Conservation (phyloP, 2,113 vertebrate genomes). For the Sinocyclocheilus maitianheensis region DNA sequence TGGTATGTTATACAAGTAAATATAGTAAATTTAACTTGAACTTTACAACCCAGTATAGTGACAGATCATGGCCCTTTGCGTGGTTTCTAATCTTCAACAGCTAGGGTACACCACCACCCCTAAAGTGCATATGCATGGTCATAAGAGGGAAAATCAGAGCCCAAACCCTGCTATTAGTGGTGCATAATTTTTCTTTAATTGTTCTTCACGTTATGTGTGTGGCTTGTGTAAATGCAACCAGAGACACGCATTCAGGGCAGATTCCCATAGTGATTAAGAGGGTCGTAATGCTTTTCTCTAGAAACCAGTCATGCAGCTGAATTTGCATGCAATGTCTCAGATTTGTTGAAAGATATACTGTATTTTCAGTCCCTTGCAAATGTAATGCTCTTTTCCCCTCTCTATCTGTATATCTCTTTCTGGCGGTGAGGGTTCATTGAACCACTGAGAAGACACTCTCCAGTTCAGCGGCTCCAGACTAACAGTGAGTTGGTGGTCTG, state of each 20-base stretch:
- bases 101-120: neutral
- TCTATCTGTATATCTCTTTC: slow-evolving; percentile 57
- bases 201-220: slow-evolving; percentile 73
- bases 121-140: slow-evolving; percentile 24
- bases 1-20: neutral
- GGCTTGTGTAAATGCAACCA: slow-evolving; percentile 72
- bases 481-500: slow-evolving; percentile 72
- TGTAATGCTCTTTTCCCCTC: slow-evolving; percentile 17
- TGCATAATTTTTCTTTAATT: slow-evolving; percentile 75
- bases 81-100: neutral
- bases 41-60: neutral
- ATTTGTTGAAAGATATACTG: slow-evolving; percentile 3
- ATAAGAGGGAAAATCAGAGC: slow-evolving; percentile 68
- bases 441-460: slow-evolving; percentile 61
- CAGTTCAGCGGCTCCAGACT: slow-evolving; percentile 69
- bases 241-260: slow-evolving; percentile 66
- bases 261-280: slow-evolving; percentile 23
- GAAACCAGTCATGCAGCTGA: neutral
- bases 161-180: slow-evolving; percentile 69
- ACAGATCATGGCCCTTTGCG: neutral
- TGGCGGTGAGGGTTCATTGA: slow-evolving; percentile 43
- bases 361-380: neutral
- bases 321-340: slow-evolving; percentile 1
- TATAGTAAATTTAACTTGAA: neutral
- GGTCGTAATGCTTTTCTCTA: slow-evolving; percentile 67